These are phyloP conservation scores for Peromyscus attwateri DNA, from an alignment of 2,797 vertebrate genomes.

Conservation along the genomic window DNA sequence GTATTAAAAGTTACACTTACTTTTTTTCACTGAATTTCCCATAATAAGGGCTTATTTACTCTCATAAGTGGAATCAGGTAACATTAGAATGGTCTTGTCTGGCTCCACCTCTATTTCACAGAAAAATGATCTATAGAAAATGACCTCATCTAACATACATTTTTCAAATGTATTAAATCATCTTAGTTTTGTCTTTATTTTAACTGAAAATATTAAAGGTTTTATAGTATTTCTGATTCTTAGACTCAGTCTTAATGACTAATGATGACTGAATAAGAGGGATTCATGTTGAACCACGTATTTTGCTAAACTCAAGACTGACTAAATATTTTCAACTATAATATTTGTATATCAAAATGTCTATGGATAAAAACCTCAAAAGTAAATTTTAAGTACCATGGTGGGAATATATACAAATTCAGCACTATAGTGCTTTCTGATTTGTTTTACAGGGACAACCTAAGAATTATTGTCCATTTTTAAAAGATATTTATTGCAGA, in stretches of 20 bases:
- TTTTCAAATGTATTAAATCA: neutral
- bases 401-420: slow-evolving; percentile 7
- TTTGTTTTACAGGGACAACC: slow-evolving; percentile 40
- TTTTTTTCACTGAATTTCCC: neutral
- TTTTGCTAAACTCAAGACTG: neutral
- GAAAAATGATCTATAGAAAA: neutral
- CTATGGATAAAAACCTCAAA: neutral
- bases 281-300: neutral
- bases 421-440: neutral
- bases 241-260: neutral
- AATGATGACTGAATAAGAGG: neutral
- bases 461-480: slow-evolving; percentile 39
- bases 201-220: slow-evolving; percentile 30
- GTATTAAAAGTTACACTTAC: neutral
- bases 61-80: neutral
- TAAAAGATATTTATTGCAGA: neutral
- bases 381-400: slow-evolving; percentile 12
- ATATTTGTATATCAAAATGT: neutral
- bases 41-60: slow-evolving; percentile 7
- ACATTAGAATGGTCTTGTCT: neutral
- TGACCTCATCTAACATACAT: neutral
- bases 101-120: slow-evolving; percentile 3
- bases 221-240: neutral
- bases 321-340: slow-evolving; percentile 18
- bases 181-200: slow-evolving; percentile 6